Base-by-base conservation (phyloP, 2,888 invertebrate genomes). In the Protonemura montana region DNA sequence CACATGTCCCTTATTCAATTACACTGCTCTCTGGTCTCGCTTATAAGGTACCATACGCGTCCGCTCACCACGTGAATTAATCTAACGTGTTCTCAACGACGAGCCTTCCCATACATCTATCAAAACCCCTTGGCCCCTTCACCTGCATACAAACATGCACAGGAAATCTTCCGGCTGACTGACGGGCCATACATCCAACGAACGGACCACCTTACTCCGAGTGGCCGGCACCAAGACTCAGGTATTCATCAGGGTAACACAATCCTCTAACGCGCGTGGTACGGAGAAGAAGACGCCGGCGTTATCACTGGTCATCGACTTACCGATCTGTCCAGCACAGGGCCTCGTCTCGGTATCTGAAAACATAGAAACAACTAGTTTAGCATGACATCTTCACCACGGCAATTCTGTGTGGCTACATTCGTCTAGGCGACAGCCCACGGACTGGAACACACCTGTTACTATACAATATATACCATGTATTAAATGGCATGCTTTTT, bases 241-340 rank as follows among this genome's bases (percentile, higher is more conserved):
- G 80, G 6, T 7, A 29, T 81, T 27, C 29, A 13, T 81, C 28
- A 81, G 81, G 21, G 59, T 59, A 59, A 59, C 59, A 10, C 13
- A 59, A 59, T 59, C n/a, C n/a, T n/a, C n/a, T n/a, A n/a, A 59
- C 59, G 59, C 3, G 16, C 13, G 59, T 21, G 59, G 21, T 28
- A 21, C 76, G 28, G 41, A 16, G 27, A 84, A 35, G 35, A 76
- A 25, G n/a, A 35, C 29, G 26, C 7, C 30, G 16, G 7, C 85
- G 16, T 85, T 85, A 76, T 82, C 82, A 87, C n/a, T 76, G 25
- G 85, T 85, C 85, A 85, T 88, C 87, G 88, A 90, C 93, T 94
- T 93, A 97, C 97, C 97, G 95, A 92, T 97, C 97, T 85, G 96
- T 95, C 97, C 97, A 97, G 92, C 97, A 97, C 84, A 97, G 93